phyloP scores from a whole-genome alignment of 1,140 invertebrate genomes.

The Acromyrmex heyeri region DNA sequence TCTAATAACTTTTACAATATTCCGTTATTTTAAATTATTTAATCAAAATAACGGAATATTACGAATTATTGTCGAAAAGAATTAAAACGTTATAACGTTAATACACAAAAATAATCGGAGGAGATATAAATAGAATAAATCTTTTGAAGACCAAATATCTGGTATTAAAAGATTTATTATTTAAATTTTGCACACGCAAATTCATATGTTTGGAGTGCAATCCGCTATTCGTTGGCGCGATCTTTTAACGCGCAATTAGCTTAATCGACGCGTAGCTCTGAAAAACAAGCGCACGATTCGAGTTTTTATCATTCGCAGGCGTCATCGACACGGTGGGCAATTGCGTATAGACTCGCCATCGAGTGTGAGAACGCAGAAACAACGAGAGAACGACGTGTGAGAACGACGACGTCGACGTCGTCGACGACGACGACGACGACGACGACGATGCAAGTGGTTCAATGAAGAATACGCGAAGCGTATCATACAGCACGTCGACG shows the following conservation, averaged over 20 bases:
- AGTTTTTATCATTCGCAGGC: constrained; percentile 30
- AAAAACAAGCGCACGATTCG: constrained; percentile 31
- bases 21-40: background rate
- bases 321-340: constrained; percentile 26
- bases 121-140: too few species aligned
- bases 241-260: constrained; percentile 30
- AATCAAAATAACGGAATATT: background rate
- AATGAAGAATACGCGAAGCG: background rate
- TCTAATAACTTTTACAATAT: background rate
- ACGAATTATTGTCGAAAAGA: too few species aligned
- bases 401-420: background rate
- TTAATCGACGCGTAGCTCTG: constrained; percentile 27
- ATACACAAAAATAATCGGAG: too few species aligned
- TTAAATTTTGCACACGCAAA: background rate
- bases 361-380: background rate
- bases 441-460: background rate
- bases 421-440: background rate
- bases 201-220: background rate
- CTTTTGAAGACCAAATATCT: background rate
- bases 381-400: background rate
- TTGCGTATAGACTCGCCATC: constrained; percentile 10
- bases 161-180: background rate
- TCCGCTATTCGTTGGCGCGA: background rate
- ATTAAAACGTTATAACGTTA: too few species aligned
- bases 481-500: background rate